Percentiles rank a stretch among this genome's conserved stretches.
Evolutionary conservation across 2,797 vertebrate genomes (phyloP).

Genomic region (Tokudaia muenninki): DNA sequence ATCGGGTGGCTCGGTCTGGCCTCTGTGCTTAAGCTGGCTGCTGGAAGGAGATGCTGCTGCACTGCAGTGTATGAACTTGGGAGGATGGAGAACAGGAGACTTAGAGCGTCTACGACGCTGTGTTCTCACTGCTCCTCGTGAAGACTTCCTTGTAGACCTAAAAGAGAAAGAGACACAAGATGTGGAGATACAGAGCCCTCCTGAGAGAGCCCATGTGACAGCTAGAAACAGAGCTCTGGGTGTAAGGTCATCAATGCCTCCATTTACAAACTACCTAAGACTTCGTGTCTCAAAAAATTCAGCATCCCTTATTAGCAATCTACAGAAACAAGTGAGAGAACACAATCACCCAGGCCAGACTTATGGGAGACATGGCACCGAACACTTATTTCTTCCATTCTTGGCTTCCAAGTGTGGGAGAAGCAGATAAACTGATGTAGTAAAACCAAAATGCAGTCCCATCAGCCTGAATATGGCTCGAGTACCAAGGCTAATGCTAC

Average conservation of each 20-base stretch:
- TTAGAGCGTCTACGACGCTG: constrained; percentile 96
- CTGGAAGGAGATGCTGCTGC: constrained; percentile 86
- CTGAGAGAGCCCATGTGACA: neutral
- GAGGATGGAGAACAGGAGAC: constrained; percentile 97
- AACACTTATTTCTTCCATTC: neutral
- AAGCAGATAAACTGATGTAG: neutral
- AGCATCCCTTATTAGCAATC: neutral
- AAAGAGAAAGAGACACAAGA: constrained; percentile 44
- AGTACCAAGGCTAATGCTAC: neutral
- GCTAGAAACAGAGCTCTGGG: neutral
- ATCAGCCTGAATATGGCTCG: neutral
- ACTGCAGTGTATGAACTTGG: constrained; percentile 97
- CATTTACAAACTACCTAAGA: constrained; percentile 20
- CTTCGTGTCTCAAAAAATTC: constrained; percentile 31
- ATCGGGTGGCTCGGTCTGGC: constrained; percentile 86
- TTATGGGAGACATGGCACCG: neutral
- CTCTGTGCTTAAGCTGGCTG: constrained; percentile 91
- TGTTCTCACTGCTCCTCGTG: constrained; percentile 92
- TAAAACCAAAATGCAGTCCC: neutral
- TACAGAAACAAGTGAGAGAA: neutral
- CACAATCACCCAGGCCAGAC: neutral
- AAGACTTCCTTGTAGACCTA: constrained; percentile 94
- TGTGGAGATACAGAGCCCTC: constrained; percentile 24
- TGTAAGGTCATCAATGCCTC: neutral
- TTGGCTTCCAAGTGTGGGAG: neutral